A percentile compares a stretch with the other conserved stretches of the same genome.
These are phyloP conservation scores for Columba guinea DNA, from an alignment of 2,797 vertebrate species.

Conservation along the genomic window DNA sequence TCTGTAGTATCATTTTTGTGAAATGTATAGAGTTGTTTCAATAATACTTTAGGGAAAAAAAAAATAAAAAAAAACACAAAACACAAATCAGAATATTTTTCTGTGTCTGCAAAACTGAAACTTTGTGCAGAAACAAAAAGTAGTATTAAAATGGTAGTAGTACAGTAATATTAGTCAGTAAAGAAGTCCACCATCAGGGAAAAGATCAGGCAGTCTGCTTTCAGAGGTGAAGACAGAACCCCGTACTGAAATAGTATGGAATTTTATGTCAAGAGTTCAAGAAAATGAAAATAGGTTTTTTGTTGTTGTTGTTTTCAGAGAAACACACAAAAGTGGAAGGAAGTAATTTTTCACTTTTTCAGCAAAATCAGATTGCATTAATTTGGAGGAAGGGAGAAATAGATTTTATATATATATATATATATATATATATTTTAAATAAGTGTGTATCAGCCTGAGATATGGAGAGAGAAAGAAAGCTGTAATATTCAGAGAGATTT, in stretches of 20 bases:
- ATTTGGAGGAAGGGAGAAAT: neutral
- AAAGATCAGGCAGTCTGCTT: neutral
- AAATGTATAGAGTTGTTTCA: neutral
- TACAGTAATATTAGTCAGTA: neutral
- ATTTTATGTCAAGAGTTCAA: neutral
- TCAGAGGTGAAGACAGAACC: neutral
- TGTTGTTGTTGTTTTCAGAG: neutral
- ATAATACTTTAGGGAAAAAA: neutral
- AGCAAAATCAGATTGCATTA: neutral
- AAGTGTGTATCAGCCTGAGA: neutral
- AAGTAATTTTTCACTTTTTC: neutral
- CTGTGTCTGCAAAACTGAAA: neutral
- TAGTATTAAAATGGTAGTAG: neutral
- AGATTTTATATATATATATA: neutral
- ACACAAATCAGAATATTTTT: neutral
- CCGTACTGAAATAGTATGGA: neutral
- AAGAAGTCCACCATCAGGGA: neutral
- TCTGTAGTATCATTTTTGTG: neutral
- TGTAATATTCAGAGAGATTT: constrained; percentile 41
- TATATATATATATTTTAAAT: neutral
- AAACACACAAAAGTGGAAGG: neutral
- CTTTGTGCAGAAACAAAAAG: neutral
- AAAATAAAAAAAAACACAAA: neutral
- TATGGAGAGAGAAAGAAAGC: neutral
- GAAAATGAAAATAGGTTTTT: neutral